Evolutionary conservation across 2,113 vertebrate species (phyloP), one percentile per base, ranked within the genome.

Genomic region (Ochotona princeps): DNA sequence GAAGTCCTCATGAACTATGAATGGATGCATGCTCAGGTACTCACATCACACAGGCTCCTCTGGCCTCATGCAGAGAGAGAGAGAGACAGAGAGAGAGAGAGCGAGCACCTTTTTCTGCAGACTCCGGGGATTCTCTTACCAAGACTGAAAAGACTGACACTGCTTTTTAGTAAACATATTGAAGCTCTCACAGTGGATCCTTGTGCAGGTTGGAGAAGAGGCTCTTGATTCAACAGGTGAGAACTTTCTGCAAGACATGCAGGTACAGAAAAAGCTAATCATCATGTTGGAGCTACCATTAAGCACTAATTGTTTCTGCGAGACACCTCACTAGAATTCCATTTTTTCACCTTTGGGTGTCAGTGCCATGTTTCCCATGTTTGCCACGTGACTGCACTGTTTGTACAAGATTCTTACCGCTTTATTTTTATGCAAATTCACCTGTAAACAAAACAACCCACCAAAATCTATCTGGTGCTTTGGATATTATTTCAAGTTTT

Each of bases 341-440:
- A 15, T 54, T 65, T 67, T 21, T 44, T 85, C 93, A 32, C 38
- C 75, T 87, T n/a, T 72, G 15, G 57, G 57, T 54, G 54, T 54
- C 25, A 17, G 7, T 32, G 5, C 17, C 61, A 72, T 83, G 20
- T 88, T 86, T 83, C 67, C 75, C 57, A 75, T 90, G n/a, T n/a
- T n/a, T n/a, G 28, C 25, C 66, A 28, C 17, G 9, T 35, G n/a
- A 70, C 2, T 49, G 69, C 8, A 23, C 21, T 78, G 3, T 30
- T 21, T 20, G 21, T n/a, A 85, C 1, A 61, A 80, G 28, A 65
- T 38, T 69, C 47, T 73, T 54, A 35, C 7, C 89, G 15, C 47
- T 69, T 61, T 80, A 57, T 79, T n/a, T 60, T 76, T 61, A 89
- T 83, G 54, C n/a, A 89, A 73, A 54, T 89, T 86, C 9, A 32